phyloP scores from a whole-genome alignment of 2,113 vertebrate species.

The Etheostoma cragini region DNA sequence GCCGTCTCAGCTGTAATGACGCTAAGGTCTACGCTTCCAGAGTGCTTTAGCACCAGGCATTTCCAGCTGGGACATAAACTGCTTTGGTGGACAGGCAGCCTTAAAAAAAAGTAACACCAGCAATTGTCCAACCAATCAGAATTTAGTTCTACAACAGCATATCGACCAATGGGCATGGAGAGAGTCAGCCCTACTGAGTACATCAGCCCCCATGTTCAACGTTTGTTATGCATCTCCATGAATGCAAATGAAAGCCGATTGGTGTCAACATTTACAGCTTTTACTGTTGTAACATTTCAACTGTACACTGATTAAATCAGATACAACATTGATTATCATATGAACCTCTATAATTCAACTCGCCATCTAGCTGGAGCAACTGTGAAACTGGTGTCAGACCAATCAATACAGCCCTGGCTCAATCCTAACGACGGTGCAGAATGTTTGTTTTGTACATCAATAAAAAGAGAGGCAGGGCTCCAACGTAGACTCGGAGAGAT shows the following conservation, averaged over 20 bases:
- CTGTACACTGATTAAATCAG: background rate
- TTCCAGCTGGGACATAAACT: too few species aligned
- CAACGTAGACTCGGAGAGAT: background rate
- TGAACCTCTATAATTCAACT: slow-evolving; percentile 8
- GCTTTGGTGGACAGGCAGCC: too few species aligned
- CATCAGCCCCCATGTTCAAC: too few species aligned
- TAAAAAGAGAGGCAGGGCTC: background rate
- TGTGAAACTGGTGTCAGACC: slow-evolving; percentile 30
- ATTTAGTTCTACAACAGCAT: too few species aligned
- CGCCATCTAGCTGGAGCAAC: background rate
- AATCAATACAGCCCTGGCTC: slow-evolving; percentile 16
- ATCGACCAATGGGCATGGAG: too few species aligned
- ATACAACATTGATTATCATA: slow-evolving; percentile 14
- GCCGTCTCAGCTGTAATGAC: too few species aligned
- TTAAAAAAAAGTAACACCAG: too few species aligned
- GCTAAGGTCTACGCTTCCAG: too few species aligned
- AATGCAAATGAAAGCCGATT: background rate
- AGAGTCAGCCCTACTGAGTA: background rate
- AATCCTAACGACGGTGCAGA: slow-evolving; percentile 10
- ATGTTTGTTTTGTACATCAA: slow-evolving; percentile 25
- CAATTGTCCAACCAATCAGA: too few species aligned
- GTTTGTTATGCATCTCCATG: background rate
- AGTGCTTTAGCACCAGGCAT: too few species aligned
- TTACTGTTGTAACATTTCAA: background rate
- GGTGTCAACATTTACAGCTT: background rate